Evolutionary conservation across 1,140 invertebrate species (phyloP).

Genomic region (Holotrichia oblita): DNA sequence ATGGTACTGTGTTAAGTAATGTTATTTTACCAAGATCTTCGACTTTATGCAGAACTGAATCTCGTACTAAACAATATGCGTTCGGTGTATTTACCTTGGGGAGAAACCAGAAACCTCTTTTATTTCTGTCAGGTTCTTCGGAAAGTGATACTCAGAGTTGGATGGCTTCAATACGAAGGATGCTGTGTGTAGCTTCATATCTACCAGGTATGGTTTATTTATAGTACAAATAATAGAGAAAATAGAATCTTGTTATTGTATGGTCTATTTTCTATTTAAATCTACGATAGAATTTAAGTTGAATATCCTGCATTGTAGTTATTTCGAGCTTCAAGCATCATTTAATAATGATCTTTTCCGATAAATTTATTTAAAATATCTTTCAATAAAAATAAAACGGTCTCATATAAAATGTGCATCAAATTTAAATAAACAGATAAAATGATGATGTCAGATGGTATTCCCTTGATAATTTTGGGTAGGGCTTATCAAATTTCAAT

Average conservation of each 20-base stretch:
- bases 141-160: constrained; percentile 67
- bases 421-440: background rate
- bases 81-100: constrained; percentile 65
- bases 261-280: background rate
- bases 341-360: no score
- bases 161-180: constrained; percentile 64
- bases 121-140: constrained; percentile 64
- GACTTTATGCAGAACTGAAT: constrained; percentile 65
- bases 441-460: background rate
- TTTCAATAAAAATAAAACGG: no score
- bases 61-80: constrained; percentile 64
- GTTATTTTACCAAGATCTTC: constrained; percentile 61
- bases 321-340: no score
- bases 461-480: background rate
- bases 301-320: background rate
- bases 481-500: background rate
- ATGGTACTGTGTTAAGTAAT: constrained; percentile 52
- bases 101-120: constrained; percentile 63
- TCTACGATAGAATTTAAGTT: background rate
- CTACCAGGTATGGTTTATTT: constrained; percentile 52
- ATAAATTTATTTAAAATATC: no score
- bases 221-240: background rate
- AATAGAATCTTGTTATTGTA: constrained; percentile 8
- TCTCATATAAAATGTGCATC: no score
- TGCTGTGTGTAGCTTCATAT: constrained; percentile 60